Base-by-base conservation (phyloP, 2,888 invertebrate genomes). In the Epicampocera succincta region DNA sequence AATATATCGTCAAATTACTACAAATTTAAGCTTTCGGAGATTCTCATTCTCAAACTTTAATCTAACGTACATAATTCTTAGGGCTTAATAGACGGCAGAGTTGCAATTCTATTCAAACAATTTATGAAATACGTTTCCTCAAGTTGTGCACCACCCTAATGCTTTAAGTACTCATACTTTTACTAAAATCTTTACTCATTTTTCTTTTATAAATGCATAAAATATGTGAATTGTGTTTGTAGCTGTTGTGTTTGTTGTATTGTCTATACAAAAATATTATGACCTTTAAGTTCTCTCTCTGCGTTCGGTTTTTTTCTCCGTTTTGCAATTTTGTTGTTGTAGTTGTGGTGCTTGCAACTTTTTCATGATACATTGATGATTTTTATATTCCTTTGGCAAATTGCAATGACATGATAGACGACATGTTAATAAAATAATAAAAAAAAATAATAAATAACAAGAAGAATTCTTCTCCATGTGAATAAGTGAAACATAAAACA, bases 401-500 rank as follows among this genome's bases (percentile, higher is more conserved):
- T 82, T 78, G 78, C 78, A 78, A 38, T 82, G 69, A 78, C 82
- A 74, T 63, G 52, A 74, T 69, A 74, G 74, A 77, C 65, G 65
- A 72, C 78, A 78, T 69, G 78, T 72, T 72, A 61, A 54, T 46
- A 63, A 69, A 58, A 78, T 61, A 48, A 77, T 42, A 71, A 52
- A 33, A 71, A 52, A 33, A 58, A 42, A 38, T 0, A 56, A 11
- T n/a, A 63, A 33, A 50, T 56, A 21, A 42, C 15, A n/a, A 38
- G 6, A 21, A 68, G n/a, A 40, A 46, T n/a, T 19, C 42, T 38
- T 19, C n/a, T 68, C 1, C 40, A 33, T 52, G 46, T 19, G 12
- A n/a, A 42, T 54, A 54, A 52, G 54, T 50, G 46, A 52, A 42
- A 50, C 42, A 52, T 12, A 33, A n/a, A 50, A 50, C 17, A 66